Percentiles rank a stretch among this genome's conserved stretches.
phyloP scores from a whole-genome alignment of 2,113 vertebrate genomes.

The Heterochromis multidens region DNA sequence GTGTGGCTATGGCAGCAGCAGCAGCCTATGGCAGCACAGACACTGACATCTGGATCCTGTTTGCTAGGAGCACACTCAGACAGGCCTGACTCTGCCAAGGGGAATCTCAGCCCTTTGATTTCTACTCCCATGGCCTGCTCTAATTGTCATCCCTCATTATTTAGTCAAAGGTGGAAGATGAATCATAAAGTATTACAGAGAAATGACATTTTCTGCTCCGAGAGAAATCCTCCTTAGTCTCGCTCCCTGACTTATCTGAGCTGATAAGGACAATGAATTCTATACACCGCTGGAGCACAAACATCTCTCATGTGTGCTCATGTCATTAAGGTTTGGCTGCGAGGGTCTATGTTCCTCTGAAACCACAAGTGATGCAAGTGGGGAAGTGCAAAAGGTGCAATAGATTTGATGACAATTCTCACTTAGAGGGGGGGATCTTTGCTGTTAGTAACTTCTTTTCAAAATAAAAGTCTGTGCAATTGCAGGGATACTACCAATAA shows the following conservation, averaged over 20 bases:
- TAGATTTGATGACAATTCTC: constrained; percentile 40
- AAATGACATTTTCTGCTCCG: constrained; percentile 65
- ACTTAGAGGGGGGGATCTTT: constrained; percentile 27
- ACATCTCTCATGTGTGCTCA: constrained; percentile 43
- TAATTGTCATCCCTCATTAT: constrained; percentile 81
- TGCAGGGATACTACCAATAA: constrained; percentile 42
- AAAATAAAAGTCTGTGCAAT: constrained; percentile 20
- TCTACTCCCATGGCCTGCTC: constrained; percentile 64
- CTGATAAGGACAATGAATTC: constrained; percentile 64
- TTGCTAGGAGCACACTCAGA: constrained; percentile 70
- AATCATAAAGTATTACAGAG: constrained; percentile 70
- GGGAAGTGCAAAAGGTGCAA: constrained; percentile 18
- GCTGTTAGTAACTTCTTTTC: neutral
- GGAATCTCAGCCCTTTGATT: constrained; percentile 75
- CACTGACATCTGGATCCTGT: constrained; percentile 79
- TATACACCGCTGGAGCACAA: constrained; percentile 22
- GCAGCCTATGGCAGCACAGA: constrained; percentile 50
- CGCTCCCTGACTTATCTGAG: constrained; percentile 45
- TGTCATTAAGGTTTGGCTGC: constrained; percentile 20
- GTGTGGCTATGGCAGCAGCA: constrained; percentile 52
- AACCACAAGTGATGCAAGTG: constrained; percentile 30
- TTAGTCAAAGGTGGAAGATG: constrained; percentile 76
- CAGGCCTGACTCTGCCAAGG: constrained; percentile 68
- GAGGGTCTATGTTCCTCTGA: constrained; percentile 21
- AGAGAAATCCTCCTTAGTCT: constrained; percentile 63